These are phyloP conservation scores for Hippocampus mohnikei DNA, from an alignment of 2,113 vertebrate species.

Conservation along the genomic window DNA sequence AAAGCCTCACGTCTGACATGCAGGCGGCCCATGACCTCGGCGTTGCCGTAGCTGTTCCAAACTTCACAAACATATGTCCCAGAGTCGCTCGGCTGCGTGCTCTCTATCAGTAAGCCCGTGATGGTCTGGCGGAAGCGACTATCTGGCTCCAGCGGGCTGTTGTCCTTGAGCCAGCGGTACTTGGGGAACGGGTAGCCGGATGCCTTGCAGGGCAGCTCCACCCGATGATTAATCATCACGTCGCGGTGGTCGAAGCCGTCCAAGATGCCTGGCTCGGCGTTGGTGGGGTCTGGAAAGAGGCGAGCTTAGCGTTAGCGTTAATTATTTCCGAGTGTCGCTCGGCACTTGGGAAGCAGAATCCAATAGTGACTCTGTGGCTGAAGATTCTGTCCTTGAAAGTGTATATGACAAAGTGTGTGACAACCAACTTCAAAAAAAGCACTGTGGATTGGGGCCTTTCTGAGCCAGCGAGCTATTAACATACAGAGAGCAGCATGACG, in stretches of 20 bases:
- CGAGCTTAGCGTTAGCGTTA: slow-evolving; percentile 36
- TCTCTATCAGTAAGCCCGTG: slow-evolving; percentile 88
- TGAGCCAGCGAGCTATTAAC: background rate
- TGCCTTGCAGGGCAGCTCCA: slow-evolving; percentile 96
- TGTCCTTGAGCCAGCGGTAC: slow-evolving; percentile 98
- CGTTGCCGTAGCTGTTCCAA: slow-evolving; percentile 96
- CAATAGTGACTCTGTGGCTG: slow-evolving; percentile 46
- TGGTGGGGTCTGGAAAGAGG: slow-evolving; percentile 82
- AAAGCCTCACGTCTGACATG: slow-evolving; percentile 90
- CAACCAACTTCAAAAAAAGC: background rate
- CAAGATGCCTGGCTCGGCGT: slow-evolving; percentile 92
- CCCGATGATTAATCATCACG: slow-evolving; percentile 90
- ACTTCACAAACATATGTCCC: slow-evolving; percentile 96
- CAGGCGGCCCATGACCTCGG: slow-evolving; percentile 87
- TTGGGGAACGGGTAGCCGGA: slow-evolving; percentile 92
- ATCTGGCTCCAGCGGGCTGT: slow-evolving; percentile 91
- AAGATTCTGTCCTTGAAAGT: slow-evolving; percentile 35
- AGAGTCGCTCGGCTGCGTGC: slow-evolving; percentile 82
- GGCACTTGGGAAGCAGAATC: slow-evolving; percentile 28
- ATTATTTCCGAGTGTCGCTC: slow-evolving; percentile 46
- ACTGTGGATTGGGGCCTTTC: background rate
- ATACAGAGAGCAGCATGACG: background rate
- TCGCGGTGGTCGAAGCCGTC: slow-evolving; percentile 93
- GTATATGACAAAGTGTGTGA: slow-evolving; percentile 22
- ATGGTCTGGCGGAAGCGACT: slow-evolving; percentile 88